Conservation (phyloP, 2,113 vertebrate genomes). For the Oreochromis aureus region DNA sequence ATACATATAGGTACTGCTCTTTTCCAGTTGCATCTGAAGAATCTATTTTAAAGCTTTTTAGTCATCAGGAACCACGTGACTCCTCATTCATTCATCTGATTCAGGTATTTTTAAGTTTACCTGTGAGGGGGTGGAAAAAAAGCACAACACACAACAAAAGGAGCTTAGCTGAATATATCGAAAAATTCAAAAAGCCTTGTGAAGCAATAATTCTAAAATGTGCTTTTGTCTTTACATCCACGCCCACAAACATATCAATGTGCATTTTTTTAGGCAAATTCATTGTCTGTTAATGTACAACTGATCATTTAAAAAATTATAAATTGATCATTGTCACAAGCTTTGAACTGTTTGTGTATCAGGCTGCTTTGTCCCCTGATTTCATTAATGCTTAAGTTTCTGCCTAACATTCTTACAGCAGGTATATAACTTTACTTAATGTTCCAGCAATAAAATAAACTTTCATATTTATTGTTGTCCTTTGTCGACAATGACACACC, state of each 20-base stretch:
- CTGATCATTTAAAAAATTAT: background rate
- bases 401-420: background rate
- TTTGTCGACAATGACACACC: background rate
- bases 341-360: background rate
- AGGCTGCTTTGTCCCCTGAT: background rate
- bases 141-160: background rate
- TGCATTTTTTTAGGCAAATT: background rate
- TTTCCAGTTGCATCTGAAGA: background rate
- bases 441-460: background rate
- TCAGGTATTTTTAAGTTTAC: background rate
- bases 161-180: background rate
- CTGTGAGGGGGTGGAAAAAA: background rate
- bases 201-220: background rate
- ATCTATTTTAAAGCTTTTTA: background rate
- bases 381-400: background rate
- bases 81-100: background rate
- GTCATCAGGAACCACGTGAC: background rate
- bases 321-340: background rate
- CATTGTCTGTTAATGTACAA: background rate
- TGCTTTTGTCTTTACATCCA: background rate
- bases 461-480: background rate
- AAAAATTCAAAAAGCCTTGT: background rate
- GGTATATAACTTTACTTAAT: background rate
- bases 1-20: background rate
- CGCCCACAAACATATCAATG: background rate